These are phyloP conservation scores for Embiotoca jacksoni DNA, from an alignment of 2,113 vertebrate species.

Conservation along the genomic window DNA sequence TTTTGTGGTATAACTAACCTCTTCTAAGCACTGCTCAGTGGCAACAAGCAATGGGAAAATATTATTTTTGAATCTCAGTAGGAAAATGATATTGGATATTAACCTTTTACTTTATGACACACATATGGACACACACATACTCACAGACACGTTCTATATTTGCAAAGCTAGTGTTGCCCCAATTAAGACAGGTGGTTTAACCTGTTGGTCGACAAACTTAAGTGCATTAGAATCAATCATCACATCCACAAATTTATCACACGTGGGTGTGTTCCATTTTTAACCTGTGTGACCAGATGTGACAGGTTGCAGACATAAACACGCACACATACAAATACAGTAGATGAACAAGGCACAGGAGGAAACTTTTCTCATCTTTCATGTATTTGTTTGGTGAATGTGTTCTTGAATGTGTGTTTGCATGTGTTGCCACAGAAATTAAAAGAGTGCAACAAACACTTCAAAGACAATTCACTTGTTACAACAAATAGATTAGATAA, in stretches of 20 bases:
- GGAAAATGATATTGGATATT: background rate
- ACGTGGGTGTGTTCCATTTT: slow-evolving; percentile 14
- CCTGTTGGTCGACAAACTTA: slow-evolving; percentile 16
- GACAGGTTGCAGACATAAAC: background rate
- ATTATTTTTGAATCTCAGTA: background rate
- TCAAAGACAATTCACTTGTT: slow-evolving; percentile 40
- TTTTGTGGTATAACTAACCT: no score
- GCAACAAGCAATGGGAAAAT: no score
- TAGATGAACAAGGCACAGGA: background rate
- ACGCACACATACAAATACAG: background rate
- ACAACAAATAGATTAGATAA: slow-evolving; percentile 56
- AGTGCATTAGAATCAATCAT: background rate
- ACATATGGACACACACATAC: background rate
- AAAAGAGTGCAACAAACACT: slow-evolving; percentile 23
- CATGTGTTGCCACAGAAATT: slow-evolving; percentile 8
- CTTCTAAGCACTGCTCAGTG: no score
- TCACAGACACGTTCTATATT: background rate
- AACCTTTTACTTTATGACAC: background rate
- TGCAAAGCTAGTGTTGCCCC: slow-evolving; percentile 17
- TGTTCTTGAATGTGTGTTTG: background rate
- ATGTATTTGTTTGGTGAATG: background rate
- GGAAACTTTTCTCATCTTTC: background rate
- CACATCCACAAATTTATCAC: background rate
- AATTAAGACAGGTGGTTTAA: slow-evolving; percentile 11
- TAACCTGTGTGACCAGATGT: slow-evolving; percentile 19